Conservation (phyloP, 2,888 invertebrate genomes). For the Argynnis bischoffii region DNA sequence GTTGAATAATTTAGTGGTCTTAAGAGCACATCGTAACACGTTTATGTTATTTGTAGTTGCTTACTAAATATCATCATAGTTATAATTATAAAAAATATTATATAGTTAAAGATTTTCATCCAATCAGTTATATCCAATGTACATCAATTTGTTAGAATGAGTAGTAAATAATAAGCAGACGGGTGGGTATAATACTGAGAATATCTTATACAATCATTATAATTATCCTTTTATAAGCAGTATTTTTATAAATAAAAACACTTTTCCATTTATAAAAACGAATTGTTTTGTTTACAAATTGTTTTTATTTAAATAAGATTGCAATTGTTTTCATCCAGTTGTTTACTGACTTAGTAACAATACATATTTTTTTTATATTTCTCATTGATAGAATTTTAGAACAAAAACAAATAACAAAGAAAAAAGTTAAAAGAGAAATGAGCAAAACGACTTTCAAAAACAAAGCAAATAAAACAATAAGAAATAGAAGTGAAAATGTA, state of each 20-base stretch:
- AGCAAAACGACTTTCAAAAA: slow-evolving; percentile 60
- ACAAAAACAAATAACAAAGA: slow-evolving; percentile 58
- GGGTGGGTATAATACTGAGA: not conserved
- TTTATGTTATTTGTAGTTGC: too few relatives aligned
- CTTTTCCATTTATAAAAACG: not conserved
- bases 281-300: not conserved
- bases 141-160: too few relatives aligned
- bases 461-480: slow-evolving; percentile 72
- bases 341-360: slow-evolving; percentile 5
- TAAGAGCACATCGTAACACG: not conserved
- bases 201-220: not conserved
- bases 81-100: too few relatives aligned
- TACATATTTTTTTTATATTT: slow-evolving; percentile 7
- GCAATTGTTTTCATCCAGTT: slow-evolving; percentile 1
- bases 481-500: slow-evolving; percentile 65
- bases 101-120: too few relatives aligned
- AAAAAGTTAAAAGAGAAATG: slow-evolving; percentile 56
- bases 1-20: not conserved
- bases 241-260: not conserved
- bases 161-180: too few relatives aligned
- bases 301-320: not conserved
- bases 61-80: too few relatives aligned
- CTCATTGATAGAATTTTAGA: slow-evolving; percentile 12
- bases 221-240: not conserved
- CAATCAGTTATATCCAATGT: too few relatives aligned